phyloP scores from a whole-genome alignment of 53 echinoderm and acorn worm genomes.

The Astropecten irregularis region DNA sequence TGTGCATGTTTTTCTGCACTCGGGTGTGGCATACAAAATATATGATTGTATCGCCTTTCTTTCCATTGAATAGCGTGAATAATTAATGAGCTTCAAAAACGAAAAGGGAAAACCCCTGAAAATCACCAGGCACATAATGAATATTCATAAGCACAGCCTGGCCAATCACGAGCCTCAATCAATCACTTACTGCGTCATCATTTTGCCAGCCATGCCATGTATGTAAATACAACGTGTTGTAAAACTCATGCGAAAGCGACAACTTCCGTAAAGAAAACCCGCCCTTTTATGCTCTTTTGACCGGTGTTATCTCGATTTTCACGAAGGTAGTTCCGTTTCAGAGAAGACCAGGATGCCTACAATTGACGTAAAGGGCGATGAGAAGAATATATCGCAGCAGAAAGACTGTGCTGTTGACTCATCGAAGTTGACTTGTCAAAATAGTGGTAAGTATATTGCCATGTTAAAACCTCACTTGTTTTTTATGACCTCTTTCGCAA shows the following conservation, averaged over 20 bases:
- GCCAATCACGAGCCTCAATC: constrained; percentile 15
- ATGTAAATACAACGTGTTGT: no score
- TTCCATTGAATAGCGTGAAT: no score
- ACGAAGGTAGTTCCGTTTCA: constrained; percentile 6
- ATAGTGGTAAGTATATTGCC: no score
- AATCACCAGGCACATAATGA: neutral
- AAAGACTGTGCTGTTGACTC: neutral
- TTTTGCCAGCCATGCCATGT: no score
- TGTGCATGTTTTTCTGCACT: no score
- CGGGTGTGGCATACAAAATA: no score
- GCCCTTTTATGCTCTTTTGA: neutral
- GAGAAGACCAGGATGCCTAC: constrained; percentile 28
- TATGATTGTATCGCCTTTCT: no score
- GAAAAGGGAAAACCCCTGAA: constrained; percentile 34
- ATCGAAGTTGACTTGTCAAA: neutral
- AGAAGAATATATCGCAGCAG: neutral
- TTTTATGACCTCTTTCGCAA: no score
- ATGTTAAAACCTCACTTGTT: no score
- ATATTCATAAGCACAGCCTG: constrained; percentile 23
- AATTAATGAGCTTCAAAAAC: no score
- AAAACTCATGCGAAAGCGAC: no score
- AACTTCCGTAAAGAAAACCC: constrained; percentile 2
- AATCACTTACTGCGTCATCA: constrained; percentile 17
- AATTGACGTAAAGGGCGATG: neutral
- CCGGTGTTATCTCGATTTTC: neutral